Conservation (phyloP, 2,113 vertebrate species). For the Pseudopipra pipra region DNA sequence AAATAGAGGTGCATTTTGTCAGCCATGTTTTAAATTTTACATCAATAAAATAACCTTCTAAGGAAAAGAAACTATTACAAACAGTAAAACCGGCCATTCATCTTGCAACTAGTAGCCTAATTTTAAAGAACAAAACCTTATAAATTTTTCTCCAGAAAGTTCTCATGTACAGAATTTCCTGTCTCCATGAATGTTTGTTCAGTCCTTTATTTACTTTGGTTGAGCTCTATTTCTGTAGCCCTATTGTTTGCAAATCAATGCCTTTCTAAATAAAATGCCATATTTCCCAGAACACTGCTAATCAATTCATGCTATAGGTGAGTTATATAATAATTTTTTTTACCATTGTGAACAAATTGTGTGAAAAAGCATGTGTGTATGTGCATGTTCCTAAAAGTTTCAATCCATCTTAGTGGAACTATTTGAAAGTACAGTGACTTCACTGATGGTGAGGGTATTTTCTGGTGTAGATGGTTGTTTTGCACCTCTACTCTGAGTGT, state of each 20-base stretch:
- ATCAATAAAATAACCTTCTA: not conserved
- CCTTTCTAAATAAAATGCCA: not conserved
- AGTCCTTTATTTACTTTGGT: not conserved
- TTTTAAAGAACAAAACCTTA: conserved; percentile 42
- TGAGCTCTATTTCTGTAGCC: not conserved
- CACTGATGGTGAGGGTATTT: not conserved
- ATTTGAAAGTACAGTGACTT: not conserved
- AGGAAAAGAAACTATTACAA: not conserved
- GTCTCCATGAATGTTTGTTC: conserved; percentile 3
- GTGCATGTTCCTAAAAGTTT: not conserved
- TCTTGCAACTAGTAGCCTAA: conserved; percentile 27
- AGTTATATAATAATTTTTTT: not conserved
- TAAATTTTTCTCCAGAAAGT: not conserved
- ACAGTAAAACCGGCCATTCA: not conserved
- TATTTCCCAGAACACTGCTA: not conserved
- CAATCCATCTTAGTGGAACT: not conserved
- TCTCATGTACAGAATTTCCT: conserved; percentile 39
- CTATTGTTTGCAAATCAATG: not conserved
- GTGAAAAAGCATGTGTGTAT: fast-evolving
- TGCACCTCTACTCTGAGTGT: not conserved
- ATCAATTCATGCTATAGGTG: not conserved
- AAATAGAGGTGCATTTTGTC: not conserved
- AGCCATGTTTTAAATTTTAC: not conserved
- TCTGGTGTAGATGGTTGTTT: not conserved
- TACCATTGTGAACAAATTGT: not conserved